A percentile compares a stretch with the other conserved stretches of the same genome.
Conservation (phyloP, 2,888 invertebrate genomes). For the Acholoe squamosa region DNA sequence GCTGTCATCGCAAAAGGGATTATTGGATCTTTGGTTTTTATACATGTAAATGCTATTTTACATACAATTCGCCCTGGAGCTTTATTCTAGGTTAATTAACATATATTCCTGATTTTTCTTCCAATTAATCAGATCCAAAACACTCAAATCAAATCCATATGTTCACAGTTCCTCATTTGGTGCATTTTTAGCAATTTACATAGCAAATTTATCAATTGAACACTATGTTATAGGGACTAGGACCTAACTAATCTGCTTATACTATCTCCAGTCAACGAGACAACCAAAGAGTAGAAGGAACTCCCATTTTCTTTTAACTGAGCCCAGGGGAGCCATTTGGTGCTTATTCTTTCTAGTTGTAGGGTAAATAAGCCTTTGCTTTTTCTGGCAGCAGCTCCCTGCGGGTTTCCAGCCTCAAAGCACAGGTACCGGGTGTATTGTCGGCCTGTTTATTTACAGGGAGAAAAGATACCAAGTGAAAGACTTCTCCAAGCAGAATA, state of each 20-base stretch:
- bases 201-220: too few species aligned
- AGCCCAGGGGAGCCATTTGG: neutral
- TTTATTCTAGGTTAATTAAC: too few species aligned
- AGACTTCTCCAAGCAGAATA: neutral
- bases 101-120: too few species aligned
- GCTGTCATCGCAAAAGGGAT: too few species aligned
- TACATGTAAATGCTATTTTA: too few species aligned
- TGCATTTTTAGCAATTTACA: too few species aligned
- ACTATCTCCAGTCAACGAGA: neutral
- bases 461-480: neutral
- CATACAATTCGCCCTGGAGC: too few species aligned
- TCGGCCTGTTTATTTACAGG: neutral
- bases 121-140: too few species aligned
- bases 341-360: neutral
- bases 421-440: neutral
- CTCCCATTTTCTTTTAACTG: neutral
- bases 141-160: too few species aligned
- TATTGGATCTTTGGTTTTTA: too few species aligned
- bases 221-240: too few species aligned
- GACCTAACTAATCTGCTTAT: neutral
- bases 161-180: too few species aligned
- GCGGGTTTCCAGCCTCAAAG: constrained; percentile 2
- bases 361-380: constrained; percentile 7
- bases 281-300: neutral
- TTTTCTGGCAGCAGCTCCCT: neutral